These are phyloP conservation scores for Telenomus remus DNA, from an alignment of 1,140 invertebrate species.

Conservation along the genomic window DNA sequence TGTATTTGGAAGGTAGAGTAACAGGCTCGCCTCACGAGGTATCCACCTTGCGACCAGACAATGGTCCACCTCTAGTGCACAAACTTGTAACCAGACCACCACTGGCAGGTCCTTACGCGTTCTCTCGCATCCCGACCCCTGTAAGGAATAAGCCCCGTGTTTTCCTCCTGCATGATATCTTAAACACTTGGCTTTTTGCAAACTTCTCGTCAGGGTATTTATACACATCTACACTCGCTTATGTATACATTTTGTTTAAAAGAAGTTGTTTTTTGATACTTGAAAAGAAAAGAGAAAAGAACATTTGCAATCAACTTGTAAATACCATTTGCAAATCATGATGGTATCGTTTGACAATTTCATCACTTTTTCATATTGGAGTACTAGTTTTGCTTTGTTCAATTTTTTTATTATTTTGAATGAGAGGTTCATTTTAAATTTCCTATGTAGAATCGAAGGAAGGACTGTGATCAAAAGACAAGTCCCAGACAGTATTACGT, in stretches of 20 bases:
- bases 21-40: conserved; percentile 70
- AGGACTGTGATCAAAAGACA: conserved; percentile 76
- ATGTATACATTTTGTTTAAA: conserved; percentile 24
- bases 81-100: conserved; percentile 86
- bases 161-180: conserved; percentile 84
- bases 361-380: conserved; percentile 30
- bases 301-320: too few relatives aligned
- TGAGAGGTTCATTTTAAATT: not conserved
- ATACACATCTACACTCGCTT: conserved; percentile 57
- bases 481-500: conserved; percentile 93
- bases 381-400: conserved; percentile 4
- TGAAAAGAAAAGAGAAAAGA: too few relatives aligned
- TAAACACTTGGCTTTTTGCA: conserved; percentile 88
- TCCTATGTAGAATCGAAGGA: conserved; percentile 74
- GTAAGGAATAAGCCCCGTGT: conserved; percentile 87
- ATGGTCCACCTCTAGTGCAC: conserved; percentile 76
- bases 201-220: conserved; percentile 87
- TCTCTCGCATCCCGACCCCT: conserved; percentile 88
- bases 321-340: too few relatives aligned
- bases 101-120: conserved; percentile 90
- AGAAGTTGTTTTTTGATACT: conserved; percentile 53
- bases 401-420: conserved; percentile 3
- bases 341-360: conserved; percentile 49
- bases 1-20: conserved; percentile 73
- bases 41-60: conserved; percentile 72